Evolutionary conservation across 35 echinoderm and acorn worm species (phyloP), one percentile per base, ranked within the genome.

Genomic region (Hemicentrotus pulcherrimus): DNA sequence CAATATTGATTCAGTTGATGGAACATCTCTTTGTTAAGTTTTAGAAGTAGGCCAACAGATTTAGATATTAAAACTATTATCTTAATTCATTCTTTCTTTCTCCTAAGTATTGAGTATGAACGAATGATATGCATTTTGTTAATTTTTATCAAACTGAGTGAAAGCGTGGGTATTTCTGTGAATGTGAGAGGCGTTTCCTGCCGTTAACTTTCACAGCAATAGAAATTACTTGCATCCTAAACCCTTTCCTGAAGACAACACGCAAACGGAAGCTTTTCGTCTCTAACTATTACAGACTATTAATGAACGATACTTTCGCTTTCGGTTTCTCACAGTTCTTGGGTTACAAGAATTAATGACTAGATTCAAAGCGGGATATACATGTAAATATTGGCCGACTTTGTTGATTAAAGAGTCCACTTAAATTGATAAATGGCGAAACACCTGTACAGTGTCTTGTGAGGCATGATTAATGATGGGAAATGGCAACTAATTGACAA

Each of bases 241-340:
- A 18, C 13, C 88, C 12, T 90, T 90, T 90, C 88, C 88, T 90
- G 32, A 13, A 33, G 32, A 32, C 88, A 90, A 90, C 88, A 90
- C 88, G 88, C 32, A 90, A 47, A 33, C 32, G 88, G 88, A 90
- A 90, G 88, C 88, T 47, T 90, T 90, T 90, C 88, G 87, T 22
- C 4, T 4, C 45, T 46, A 89, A 89, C 31, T 12, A 90, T 33
- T 15, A 90, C 88, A 13, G 88, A 90, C 31, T 32, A 90, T 33
- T 33, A 90, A 30, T 35, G 88, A 90, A 90, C 32, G 65, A 41
- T 45, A 90, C 88, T 90, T 90, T 90, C 88, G 8, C 15, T 90
- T 90, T 28, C 46, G 32, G 46, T 41, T 90, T 90, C 88, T 90
- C 88, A 90, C 88, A 33, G 31, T 90, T 45, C 65, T 78, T 78